Base-by-base conservation (phyloP, 2,113 vertebrate genomes). In the Xenus cinereus region DNA sequence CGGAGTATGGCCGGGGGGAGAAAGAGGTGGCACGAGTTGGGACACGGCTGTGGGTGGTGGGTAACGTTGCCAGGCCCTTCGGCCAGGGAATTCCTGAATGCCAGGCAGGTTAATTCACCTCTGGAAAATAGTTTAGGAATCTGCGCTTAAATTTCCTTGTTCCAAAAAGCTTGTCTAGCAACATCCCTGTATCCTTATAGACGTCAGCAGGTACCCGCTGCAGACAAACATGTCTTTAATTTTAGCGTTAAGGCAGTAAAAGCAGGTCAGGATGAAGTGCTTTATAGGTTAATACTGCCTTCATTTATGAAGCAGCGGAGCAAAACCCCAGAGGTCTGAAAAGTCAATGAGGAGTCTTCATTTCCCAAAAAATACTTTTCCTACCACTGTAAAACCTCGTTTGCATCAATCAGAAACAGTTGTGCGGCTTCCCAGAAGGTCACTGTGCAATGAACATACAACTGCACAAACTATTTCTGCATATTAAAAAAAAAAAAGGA, bases 21-120 rank as follows among this genome's bases (percentile, higher is more conserved):
- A 23, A 15, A 12, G 59, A 35, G 23, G 2, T 14, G 24, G 20
- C 37, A 6, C 0, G 4, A 3, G 27, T 28, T 10, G 7, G 27
- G 16, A 3, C 9, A 17, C 24, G 37, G 28, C 68, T 12, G 0
- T 5, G 46, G 53, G 27, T 6, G n/a, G 21, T 3, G 4, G 50
- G 26, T 2, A 14, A 5, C 27, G 6, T 2, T 10, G 72, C 21
- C n/a, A 35, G 9, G 11, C 43, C 50, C 3, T 2, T 5, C 0
- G 1, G 20, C 30, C 15, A 12, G 69, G 20, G 26, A 41, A 50
- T 16, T 50, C 43, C 53, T 37, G 48, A 6, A 19, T 33, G 8
- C 24, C 84, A 60, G 67, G 33, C n/a, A 74, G 30, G 35, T 56
- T 60, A 68, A 86, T 46, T 75, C 33, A 24, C 4, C 10, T 30